A percentile compares a stretch with the other conserved stretches of the same genome.
These are phyloP conservation scores for Euschistus heros DNA, from an alignment of 1,140 invertebrate genomes.

Conservation along the genomic window DNA sequence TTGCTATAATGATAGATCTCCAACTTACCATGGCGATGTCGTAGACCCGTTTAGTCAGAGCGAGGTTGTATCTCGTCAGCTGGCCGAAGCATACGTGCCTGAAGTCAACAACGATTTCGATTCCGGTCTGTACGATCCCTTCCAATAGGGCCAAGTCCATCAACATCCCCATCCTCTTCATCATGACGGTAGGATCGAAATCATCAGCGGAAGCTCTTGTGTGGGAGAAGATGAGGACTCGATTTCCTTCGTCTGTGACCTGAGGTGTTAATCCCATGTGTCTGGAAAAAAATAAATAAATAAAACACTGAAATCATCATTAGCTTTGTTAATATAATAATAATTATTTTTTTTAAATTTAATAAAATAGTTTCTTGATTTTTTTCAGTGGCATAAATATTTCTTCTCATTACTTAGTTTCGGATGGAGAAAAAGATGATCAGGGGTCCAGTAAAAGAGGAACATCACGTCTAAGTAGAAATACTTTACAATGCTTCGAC, in stretches of 20 bases:
- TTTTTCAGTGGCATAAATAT: too few species aligned
- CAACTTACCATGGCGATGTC: conserved; percentile 28
- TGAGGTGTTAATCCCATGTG: conserved; percentile 23
- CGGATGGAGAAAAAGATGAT: too few species aligned
- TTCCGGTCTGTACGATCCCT: conserved; percentile 24
- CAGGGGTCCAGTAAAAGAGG: too few species aligned
- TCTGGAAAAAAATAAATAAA: not conserved
- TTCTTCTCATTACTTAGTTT: too few species aligned
- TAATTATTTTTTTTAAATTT: too few species aligned
- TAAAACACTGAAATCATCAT: not conserved
- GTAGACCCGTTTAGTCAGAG: conserved; percentile 22
- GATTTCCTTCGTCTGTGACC: conserved; percentile 26
- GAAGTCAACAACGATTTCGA: conserved; percentile 27
- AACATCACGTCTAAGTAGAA: too few species aligned
- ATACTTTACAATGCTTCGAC: too few species aligned
- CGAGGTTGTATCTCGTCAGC: conserved; percentile 26
- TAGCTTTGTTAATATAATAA: too few species aligned
- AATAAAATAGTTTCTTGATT: too few species aligned
- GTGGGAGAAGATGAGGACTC: conserved; percentile 31
- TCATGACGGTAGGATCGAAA: conserved; percentile 28
- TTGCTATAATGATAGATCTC: too few species aligned
- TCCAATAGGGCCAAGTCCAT: conserved; percentile 27
- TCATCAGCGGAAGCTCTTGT: conserved; percentile 24
- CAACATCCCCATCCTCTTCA: conserved; percentile 29
- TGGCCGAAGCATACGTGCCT: conserved; percentile 26